Base-by-base conservation (phyloP, 2,888 invertebrate species). In the Pristionchus japonicus region DNA sequence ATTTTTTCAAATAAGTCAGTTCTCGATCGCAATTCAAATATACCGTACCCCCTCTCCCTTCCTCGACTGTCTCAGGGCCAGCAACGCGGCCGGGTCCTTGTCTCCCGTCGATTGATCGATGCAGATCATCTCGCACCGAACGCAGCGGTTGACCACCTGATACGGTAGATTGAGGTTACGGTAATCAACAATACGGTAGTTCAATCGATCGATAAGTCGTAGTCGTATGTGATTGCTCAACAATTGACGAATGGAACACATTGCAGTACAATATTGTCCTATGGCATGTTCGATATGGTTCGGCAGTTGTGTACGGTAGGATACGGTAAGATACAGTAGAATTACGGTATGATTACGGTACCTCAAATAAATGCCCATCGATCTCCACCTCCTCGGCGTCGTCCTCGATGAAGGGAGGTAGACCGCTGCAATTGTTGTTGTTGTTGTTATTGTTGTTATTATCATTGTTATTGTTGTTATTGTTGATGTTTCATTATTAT, bases 91-190 rank as follows among this genome's bases (percentile, higher is more conserved):
- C 37, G 94, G 93, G 88, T 94, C 94, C 90, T 94, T 97, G 91
- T 96, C 95, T 0, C 97, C 97, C 2, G 97, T 97, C 77, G 96
- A 95, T 95, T 98, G 98, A 95, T 98, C 97, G 89, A 98, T 97
- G 94, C 98, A 98, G 89, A 99, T 97, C 97, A 98, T 98, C 95
- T 98, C 97, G 94, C 98, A 99, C 88, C 98, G 96, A 0, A 96
- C 96, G 94, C 98, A 98, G 70, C 96, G 96, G 0, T 97, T 97
- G 57, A 90, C 91, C 82, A 93, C 92, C 93, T 94, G 77, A 27
- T 34, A 34, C 67, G 31, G 67, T 17, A 34, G 67, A 17, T 67
- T 9, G 37, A 67, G 70, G 64, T 6, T 80, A 43, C 43, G 40
- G 47, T 80, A 80, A 11, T 9, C 80, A 37, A 43, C 47, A 47